A percentile compares a stretch with the other conserved stretches of the same genome.
phyloP scores from a whole-genome alignment of 2,113 vertebrate genomes.

The Sphyrna mokarran region DNA sequence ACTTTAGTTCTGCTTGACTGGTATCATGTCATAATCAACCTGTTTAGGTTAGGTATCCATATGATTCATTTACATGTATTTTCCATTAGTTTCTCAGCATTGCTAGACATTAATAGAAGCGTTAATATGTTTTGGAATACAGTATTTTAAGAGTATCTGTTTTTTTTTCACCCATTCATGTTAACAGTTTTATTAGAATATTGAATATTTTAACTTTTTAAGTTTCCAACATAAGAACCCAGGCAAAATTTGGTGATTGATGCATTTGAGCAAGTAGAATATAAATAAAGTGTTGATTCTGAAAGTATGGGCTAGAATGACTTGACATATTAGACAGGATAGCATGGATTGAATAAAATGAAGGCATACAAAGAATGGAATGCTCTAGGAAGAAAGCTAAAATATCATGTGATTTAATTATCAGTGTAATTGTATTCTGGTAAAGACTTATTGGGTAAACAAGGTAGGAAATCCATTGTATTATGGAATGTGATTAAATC shows the following conservation, averaged over 20 bases:
- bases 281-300: no score
- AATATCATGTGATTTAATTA: no score
- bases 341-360: no score
- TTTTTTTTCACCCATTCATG: background rate
- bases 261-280: background rate
- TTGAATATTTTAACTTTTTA: background rate
- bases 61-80: background rate
- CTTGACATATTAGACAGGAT: no score
- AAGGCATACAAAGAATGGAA: no score
- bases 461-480: no score
- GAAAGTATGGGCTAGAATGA: no score
- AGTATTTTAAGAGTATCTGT: background rate
- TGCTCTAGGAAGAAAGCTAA: no score
- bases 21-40: background rate
- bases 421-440: no score
- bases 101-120: background rate
- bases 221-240: background rate
- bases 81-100: background rate
- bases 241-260: background rate
- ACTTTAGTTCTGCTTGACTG: background rate
- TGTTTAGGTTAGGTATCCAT: background rate
- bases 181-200: background rate
- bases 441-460: no score
- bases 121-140: background rate
- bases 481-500: no score